Evolutionary conservation across 2,888 invertebrate genomes (phyloP), one percentile per base, ranked within the genome.

Genomic region (Hipparchia semele): DNA sequence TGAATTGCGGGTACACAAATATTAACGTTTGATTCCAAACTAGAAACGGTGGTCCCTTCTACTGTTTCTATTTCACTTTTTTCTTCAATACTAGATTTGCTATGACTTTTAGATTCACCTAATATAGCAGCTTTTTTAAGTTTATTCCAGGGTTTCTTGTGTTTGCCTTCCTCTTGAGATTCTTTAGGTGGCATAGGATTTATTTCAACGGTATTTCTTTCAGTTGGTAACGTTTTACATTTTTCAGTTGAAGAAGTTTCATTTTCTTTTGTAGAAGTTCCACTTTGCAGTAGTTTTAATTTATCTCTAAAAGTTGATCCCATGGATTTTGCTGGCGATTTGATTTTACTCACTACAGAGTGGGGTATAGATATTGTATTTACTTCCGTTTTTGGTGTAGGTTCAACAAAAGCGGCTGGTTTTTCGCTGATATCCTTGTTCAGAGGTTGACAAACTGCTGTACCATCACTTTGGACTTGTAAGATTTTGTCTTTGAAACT

Each of bases 141-240:
- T 90, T 96, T 97, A 12, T 95, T 95, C 97, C 97, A 97, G 1
- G 96, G 96, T 80, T 95, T 96, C 82, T 95, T 96, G 65, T 81
- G 87, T 79, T 88, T 94, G 10, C 86, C 79, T 64, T 91, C 91
- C 66, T 90, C 91, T 80, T 87, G 88, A 49, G 49, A 79, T 79
- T 90, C 92, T 49, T 82, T 80, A 51, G 82, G 75, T 79, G 85
- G 87, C 68, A 90, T 75, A 68, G 88, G 86, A 71, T 80, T 82
- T 79, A 89, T 87, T 90, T 90, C 90, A 75, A 83, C 78, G 46
- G 89, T 77, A 72, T 81, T 70, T 83, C 90, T 92, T 77, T 92
- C 91, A 76, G 80, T 45, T 46, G 79, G 59, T 4, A 80, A 75
- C 53, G 81, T 78, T 81, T 91, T 92, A 79, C 49, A 81, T 82